Conservation (phyloP, 2,888 invertebrate species). For the Agonopterix subpropinquella region DNA sequence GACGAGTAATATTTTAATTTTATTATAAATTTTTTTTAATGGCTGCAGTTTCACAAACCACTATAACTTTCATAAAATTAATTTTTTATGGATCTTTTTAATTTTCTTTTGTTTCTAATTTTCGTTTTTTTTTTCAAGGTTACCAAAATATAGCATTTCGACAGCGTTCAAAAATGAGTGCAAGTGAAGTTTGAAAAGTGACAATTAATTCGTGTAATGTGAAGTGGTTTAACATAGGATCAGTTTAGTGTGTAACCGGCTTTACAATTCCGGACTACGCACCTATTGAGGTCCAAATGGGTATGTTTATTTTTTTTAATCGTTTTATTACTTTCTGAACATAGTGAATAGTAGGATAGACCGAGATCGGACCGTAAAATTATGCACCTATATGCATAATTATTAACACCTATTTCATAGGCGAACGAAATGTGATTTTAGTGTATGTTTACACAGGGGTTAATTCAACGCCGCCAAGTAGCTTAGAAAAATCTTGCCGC, state of each 20-base stretch:
- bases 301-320: constrained; percentile 36
- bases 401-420: too few relatives aligned
- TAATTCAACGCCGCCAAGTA: too few relatives aligned
- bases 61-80: constrained; percentile 13
- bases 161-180: constrained; percentile 31
- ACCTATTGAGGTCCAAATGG: constrained; percentile 60
- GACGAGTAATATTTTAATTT: too few relatives aligned
- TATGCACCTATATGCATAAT: too few relatives aligned
- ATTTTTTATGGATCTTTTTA: constrained; percentile 3
- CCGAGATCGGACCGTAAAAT: too few relatives aligned
- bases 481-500: too few relatives aligned
- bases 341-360: not conserved
- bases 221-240: constrained; percentile 33
- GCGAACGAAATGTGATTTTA: too few relatives aligned
- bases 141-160: not conserved
- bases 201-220: constrained; percentile 8
- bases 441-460: too few relatives aligned
- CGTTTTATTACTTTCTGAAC: constrained; percentile 6
- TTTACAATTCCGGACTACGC: constrained; percentile 62
- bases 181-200: constrained; percentile 30
- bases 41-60: constrained; percentile 12
- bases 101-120: too few relatives aligned
- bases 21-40: too few relatives aligned
- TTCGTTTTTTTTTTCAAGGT: constrained; percentile 6
- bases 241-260: constrained; percentile 29